Evolutionary conservation across 2,113 vertebrate genomes (phyloP), one percentile per base, ranked within the genome.

Genomic region (Albula glossodonta): DNA sequence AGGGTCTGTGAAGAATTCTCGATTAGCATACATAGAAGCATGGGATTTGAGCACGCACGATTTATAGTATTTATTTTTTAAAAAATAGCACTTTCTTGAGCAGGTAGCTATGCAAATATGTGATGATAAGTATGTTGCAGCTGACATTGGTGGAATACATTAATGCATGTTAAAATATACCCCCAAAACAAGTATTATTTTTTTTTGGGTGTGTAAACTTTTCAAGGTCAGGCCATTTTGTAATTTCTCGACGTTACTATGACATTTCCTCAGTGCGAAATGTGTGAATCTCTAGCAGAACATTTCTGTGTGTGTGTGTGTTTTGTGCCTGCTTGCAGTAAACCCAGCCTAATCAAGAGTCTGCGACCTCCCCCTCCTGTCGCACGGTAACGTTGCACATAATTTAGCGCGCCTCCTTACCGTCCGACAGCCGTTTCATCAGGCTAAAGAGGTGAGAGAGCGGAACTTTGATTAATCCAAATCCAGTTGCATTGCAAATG

Each of bases 401-500:
- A 74, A 74, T 74, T 74, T 25, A 74, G 70, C n/a, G 12, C 12
- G n/a, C 22, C 22, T 31, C 63, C 63, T 22, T 17, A 70, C 63
- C 63, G 3, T 70, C 70, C 70, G 8, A 31, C 19, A n/a, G 63
- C 63, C 17, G 19, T 60, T 60, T 60, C 57, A 60, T 60, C 60
- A 66, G 60, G 60, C 60, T 3, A 66, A 66, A 66, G 60, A 19
- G 60, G 19, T 19, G 60, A 66, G 60, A 66, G 60, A 66, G 60
- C 60, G 17, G 22, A 7, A 66, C 17, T 66, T 66, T 66, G 60
- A 66, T 66, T 66, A 66, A 66, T 66, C 17, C 60, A 66, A 66
- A 19, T 66, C 60, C 70, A 74, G 70, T 19, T 66, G 70, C 70
- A 74, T 31, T 74, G 70, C 70, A 74, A 74, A 74, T 74, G 70